Evolutionary conservation across 2,797 vertebrate species (phyloP).

Genomic region (Phalanger gymnotis): DNA sequence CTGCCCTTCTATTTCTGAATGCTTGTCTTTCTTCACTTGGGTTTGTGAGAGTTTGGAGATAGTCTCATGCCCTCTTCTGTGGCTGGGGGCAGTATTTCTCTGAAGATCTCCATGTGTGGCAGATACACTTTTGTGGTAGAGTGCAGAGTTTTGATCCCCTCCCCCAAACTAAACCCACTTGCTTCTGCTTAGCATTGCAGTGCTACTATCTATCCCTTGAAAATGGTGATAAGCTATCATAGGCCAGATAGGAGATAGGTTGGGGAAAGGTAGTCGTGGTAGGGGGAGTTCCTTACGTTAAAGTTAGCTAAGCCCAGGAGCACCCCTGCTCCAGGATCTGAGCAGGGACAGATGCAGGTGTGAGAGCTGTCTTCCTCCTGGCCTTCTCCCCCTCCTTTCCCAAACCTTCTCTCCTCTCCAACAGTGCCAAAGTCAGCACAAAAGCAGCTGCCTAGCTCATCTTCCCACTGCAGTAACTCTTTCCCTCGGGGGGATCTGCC

Average conservation of each 20-base stretch:
- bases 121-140: background rate
- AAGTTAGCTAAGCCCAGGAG: background rate
- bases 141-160: background rate
- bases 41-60: background rate
- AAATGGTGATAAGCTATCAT: background rate
- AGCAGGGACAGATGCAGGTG: background rate
- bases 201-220: background rate
- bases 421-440: background rate
- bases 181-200: background rate
- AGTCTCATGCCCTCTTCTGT: background rate
- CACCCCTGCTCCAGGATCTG: background rate
- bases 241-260: background rate
- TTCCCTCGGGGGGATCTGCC: background rate
- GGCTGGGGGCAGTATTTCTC: background rate
- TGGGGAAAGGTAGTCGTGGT: background rate
- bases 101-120: background rate
- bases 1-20: background rate
- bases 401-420: background rate
- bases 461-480: background rate
- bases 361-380: background rate
- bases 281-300: background rate
- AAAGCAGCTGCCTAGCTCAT: slow-evolving; percentile 4
- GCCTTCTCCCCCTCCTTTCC: background rate
- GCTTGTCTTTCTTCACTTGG: background rate
- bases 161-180: background rate